These are phyloP conservation scores for Ochropacha duplaris DNA, from an alignment of 2,888 invertebrate species.

Conservation along the genomic window DNA sequence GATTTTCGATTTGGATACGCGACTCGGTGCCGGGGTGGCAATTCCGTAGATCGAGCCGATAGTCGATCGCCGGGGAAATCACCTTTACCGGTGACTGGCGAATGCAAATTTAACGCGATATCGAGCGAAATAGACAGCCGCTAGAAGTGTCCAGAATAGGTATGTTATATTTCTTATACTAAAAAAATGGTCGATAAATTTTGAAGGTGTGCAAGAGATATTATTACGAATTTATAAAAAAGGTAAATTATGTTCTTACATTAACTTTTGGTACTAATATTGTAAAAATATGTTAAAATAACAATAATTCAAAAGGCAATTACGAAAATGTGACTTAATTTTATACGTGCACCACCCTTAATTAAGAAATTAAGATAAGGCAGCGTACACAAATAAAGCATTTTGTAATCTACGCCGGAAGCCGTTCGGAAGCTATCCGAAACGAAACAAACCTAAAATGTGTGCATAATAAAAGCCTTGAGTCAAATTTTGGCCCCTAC, in stretches of 20 bases:
- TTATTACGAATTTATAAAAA: too few relatives aligned
- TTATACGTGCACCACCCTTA: slow-evolving; percentile 51
- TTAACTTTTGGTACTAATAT: background rate
- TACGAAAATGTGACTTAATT: slow-evolving; percentile 47
- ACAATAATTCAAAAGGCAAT: slow-evolving; percentile 31
- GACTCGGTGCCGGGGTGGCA: slow-evolving; percentile 51
- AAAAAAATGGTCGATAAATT: too few relatives aligned
- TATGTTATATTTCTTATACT: background rate
- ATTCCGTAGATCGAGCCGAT: slow-evolving; percentile 59
- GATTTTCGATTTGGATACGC: slow-evolving; percentile 75
- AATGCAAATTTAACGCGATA: slow-evolving; percentile 67
- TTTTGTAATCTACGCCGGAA: slow-evolving; percentile 74
- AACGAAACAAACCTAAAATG: slow-evolving; percentile 57
- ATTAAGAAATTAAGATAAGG: slow-evolving; percentile 79
- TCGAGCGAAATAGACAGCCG: slow-evolving; percentile 13
- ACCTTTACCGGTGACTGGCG: slow-evolving; percentile 33
- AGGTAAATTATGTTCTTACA: too few relatives aligned
- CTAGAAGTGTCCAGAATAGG: slow-evolving; percentile 10
- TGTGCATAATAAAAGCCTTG: slow-evolving; percentile 63
- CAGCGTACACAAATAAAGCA: slow-evolving; percentile 63
- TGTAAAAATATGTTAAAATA: slow-evolving; percentile 22
- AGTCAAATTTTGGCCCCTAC: slow-evolving; percentile 47
- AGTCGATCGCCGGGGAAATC: slow-evolving; percentile 68
- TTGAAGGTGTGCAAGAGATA: too few relatives aligned
- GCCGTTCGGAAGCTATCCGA: slow-evolving; percentile 68